phyloP scores from a whole-genome alignment of 2,113 vertebrate species.

The Cyanoramphus novaezelandiae region DNA sequence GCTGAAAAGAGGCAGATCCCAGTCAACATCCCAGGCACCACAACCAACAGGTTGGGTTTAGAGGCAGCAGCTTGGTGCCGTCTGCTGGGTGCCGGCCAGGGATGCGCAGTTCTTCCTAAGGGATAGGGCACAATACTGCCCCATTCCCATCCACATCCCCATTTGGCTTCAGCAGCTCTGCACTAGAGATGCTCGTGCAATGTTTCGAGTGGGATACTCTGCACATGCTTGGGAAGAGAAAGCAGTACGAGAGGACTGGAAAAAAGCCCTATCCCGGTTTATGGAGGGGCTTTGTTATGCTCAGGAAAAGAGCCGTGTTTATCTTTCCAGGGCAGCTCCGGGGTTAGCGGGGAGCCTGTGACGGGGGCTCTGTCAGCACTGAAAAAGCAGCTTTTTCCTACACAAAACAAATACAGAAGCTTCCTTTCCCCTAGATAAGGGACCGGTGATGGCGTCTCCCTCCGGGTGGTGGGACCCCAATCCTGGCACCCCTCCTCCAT shows the following conservation, averaged over 20 bases:
- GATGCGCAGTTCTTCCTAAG: background rate
- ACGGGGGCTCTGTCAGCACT: background rate
- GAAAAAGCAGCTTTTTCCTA: constrained; percentile 3
- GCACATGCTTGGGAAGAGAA: background rate
- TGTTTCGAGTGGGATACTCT: background rate
- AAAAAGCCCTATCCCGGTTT: background rate
- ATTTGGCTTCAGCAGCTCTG: background rate
- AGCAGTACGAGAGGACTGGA: background rate
- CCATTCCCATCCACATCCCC: rapidly evolving
- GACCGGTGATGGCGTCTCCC: background rate
- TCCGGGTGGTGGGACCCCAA: background rate
- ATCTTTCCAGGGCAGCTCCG: constrained; percentile 52
- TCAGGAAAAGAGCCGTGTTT: constrained; percentile 70
- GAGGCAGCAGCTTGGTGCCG: background rate
- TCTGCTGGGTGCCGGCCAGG: background rate
- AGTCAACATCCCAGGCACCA: background rate
- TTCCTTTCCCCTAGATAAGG: constrained; percentile 55
- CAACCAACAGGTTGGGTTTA: background rate
- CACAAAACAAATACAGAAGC: constrained; percentile 16
- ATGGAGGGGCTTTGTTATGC: constrained; percentile 30
- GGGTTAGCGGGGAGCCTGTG: background rate
- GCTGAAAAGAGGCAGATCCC: background rate
- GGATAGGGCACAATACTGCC: rapidly evolving
- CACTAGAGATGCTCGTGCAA: rapidly evolving
- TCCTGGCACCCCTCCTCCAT: rapidly evolving